Conservation (phyloP, 1,140 invertebrate species). For the Physella acuta region DNA sequence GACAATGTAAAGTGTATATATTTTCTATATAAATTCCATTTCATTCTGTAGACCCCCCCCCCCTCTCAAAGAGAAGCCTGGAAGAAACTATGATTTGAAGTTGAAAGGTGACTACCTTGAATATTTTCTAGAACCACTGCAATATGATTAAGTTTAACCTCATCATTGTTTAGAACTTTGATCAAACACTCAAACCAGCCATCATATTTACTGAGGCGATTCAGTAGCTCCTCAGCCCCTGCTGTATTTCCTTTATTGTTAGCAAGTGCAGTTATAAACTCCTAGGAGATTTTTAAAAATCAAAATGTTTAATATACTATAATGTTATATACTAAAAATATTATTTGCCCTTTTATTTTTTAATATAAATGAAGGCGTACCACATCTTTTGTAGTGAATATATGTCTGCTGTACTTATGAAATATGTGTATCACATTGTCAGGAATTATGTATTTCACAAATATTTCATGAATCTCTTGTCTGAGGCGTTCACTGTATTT, state of each 20-base stretch:
- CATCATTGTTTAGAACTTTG: not conserved
- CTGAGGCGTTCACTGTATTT: not conserved
- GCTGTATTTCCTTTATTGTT: not conserved
- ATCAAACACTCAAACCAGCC: not conserved
- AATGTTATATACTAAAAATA: not conserved
- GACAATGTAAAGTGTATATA: too few species aligned
- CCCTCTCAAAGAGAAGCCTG: too few species aligned
- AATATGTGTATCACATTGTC: not conserved
- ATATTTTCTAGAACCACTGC: not conserved
- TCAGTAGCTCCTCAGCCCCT: not conserved
- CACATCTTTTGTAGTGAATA: not conserved
- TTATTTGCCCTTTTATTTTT: not conserved
- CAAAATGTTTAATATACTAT: not conserved
- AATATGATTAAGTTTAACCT: not conserved
- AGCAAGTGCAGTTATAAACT: not conserved
- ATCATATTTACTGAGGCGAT: not conserved
- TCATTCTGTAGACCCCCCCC: too few species aligned
- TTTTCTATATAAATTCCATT: too few species aligned
- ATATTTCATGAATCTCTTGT: not conserved
- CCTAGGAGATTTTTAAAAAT: not conserved
- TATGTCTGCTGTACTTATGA: not conserved
- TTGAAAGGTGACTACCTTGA: too few species aligned
- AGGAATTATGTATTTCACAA: not conserved
- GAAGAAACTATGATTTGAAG: too few species aligned
- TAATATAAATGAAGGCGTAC: not conserved